Evolutionary conservation across 2,113 vertebrate species (phyloP).

Genomic region (Apteryx owenii): DNA sequence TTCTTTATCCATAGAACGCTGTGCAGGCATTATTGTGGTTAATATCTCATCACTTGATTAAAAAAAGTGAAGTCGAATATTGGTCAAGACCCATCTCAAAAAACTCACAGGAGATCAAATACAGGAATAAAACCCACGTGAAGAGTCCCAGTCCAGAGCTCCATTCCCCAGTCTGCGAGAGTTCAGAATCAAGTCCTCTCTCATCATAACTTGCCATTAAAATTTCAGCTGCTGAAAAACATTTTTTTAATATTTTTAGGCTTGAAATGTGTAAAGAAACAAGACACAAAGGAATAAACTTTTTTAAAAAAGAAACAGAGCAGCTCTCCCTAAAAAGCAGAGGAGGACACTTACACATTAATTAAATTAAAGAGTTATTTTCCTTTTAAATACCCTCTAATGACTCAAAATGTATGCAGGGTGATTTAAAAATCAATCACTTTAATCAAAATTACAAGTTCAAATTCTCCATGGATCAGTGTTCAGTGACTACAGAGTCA

Average conservation of each 20-base stretch:
- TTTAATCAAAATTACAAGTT: slow-evolving; percentile 66
- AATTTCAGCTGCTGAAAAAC: neutral
- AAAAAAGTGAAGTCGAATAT: neutral
- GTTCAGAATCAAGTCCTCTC: rapidly evolving
- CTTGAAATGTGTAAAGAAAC: neutral
- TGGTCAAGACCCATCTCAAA: neutral
- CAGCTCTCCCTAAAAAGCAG: slow-evolving; percentile 20
- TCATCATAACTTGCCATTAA: too few relatives aligned
- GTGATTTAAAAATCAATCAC: slow-evolving; percentile 68
- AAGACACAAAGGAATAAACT: neutral
- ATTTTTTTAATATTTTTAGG: neutral
- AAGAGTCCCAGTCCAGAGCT: neutral
- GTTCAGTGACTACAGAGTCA: neutral
- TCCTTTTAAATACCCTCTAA: slow-evolving; percentile 68
- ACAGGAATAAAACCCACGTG: neutral
- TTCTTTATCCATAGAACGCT: neutral
- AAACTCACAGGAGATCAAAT: neutral
- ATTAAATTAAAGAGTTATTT: slow-evolving; percentile 69
- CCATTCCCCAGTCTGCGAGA: neutral
- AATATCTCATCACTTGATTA: neutral
- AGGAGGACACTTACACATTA: neutral
- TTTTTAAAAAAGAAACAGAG: neutral
- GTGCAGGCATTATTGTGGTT: neutral
- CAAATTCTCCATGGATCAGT: slow-evolving; percentile 6
- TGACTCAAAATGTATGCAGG: slow-evolving; percentile 49